Evolutionary conservation across 2,888 invertebrate species (phyloP).

Genomic region (Oscheius onirici): DNA sequence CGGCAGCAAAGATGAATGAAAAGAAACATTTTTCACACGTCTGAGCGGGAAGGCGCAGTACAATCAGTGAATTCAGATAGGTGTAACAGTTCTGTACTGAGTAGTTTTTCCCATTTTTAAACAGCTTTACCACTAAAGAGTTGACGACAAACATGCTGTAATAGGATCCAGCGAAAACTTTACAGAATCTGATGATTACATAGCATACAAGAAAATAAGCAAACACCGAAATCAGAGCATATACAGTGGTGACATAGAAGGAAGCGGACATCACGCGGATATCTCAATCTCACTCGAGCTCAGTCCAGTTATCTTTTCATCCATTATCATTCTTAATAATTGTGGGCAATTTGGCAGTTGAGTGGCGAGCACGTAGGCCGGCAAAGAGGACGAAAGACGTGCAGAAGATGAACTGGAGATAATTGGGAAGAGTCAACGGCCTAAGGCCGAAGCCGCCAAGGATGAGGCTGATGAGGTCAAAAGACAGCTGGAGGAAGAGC

Average conservation of each 20-base stretch:
- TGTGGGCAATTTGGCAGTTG: too few species aligned
- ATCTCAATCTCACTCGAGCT: too few species aligned
- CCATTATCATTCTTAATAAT: too few species aligned
- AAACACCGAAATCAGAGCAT: not conserved
- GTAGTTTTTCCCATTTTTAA: not conserved
- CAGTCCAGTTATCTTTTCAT: too few species aligned
- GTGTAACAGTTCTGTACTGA: not conserved
- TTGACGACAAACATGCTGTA: not conserved
- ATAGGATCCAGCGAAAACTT: conserved; percentile 3
- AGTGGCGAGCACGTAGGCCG: too few species aligned
- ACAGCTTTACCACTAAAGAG: not conserved
- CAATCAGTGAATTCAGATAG: not conserved
- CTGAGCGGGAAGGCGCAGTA: not conserved
- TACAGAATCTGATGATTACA: not conserved
- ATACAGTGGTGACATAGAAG: not conserved
- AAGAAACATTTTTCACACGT: not conserved
- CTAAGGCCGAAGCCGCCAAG: conserved; percentile 97
- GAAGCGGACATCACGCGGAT: too few species aligned
- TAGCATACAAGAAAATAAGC: not conserved
- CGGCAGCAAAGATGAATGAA: not conserved
- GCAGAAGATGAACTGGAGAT: too few species aligned
- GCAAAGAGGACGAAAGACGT: too few species aligned
- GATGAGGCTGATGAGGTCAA: conserved; percentile 96
- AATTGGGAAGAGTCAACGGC: too few species aligned
- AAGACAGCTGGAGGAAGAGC: conserved; percentile 92